Conservation (phyloP, 2,888 invertebrate genomes). For the Euzetes globulus region DNA sequence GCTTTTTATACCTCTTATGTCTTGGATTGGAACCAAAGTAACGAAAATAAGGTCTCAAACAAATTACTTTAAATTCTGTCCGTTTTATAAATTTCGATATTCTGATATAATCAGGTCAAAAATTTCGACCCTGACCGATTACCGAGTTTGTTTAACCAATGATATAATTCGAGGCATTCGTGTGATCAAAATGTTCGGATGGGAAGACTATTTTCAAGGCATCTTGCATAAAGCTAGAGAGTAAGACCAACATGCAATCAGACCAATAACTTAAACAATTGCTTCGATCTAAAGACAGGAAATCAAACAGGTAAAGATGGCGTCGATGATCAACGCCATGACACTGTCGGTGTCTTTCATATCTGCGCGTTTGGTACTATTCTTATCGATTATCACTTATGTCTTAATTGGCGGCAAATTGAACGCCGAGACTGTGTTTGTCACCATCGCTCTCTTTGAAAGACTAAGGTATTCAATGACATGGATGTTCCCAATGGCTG, state of each 20-base stretch:
- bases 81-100: conserved; percentile 55
- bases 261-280: neutral
- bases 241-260: too few species aligned
- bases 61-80: too few species aligned
- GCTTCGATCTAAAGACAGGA: conserved; percentile 51
- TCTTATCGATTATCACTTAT: conserved; percentile 68
- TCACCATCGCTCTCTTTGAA: conserved; percentile 78
- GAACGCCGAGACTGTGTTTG: conserved; percentile 66
- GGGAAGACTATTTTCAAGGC: conserved; percentile 78
- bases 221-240: conserved; percentile 66
- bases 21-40: conserved; percentile 61
- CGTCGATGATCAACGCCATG: conserved; percentile 57
- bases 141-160: conserved; percentile 82
- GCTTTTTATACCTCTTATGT: conserved; percentile 78
- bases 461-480: conserved; percentile 68
- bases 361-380: conserved; percentile 72
- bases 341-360: conserved; percentile 58
- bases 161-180: conserved; percentile 88
- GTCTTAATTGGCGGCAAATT: conserved; percentile 58
- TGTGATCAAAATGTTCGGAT: conserved; percentile 93
- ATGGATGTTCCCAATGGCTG: conserved; percentile 74
- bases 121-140: conserved; percentile 62
- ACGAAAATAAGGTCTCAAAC: conserved; percentile 68
- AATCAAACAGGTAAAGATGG: conserved; percentile 58
- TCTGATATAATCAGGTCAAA: conserved; percentile 55